A percentile compares a stretch with the other conserved stretches of the same genome.
phyloP scores from a whole-genome alignment of 2,888 invertebrate species.

The Tineola bisselliella region DNA sequence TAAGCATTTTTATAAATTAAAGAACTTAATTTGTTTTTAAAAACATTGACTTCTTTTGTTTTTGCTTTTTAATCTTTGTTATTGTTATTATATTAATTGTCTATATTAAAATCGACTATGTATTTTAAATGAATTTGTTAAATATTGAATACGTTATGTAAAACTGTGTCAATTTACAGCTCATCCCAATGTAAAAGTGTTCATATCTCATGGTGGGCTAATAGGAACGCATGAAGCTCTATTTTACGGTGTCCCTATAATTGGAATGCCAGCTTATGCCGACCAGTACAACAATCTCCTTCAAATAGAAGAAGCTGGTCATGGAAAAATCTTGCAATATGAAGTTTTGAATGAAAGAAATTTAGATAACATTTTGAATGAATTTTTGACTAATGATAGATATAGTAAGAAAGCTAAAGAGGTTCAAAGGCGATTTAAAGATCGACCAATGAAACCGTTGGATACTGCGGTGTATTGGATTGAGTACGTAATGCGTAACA shows the following conservation, averaged over 20 bases:
- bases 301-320: conserved; percentile 44
- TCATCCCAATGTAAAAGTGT: conserved; percentile 67
- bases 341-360: conserved; percentile 47
- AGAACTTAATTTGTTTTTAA: too few relatives aligned
- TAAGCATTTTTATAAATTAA: too few relatives aligned
- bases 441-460: conserved; percentile 58
- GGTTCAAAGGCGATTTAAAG: conserved; percentile 55
- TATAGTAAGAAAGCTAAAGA: conserved; percentile 39
- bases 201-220: conserved; percentile 74
- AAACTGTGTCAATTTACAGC: conserved; percentile 34
- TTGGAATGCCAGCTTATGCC: conserved; percentile 59
- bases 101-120: too few relatives aligned
- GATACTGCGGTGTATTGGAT: conserved; percentile 66
- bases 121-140: too few relatives aligned
- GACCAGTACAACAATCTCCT: conserved; percentile 63
- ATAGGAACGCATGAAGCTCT: conserved; percentile 72
- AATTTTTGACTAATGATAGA: conserved; percentile 44
- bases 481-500: conserved; percentile 65
- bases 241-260: conserved; percentile 67
- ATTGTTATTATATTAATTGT: too few relatives aligned
- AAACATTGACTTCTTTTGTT: too few relatives aligned
- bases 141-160: too few relatives aligned
- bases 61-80: too few relatives aligned
- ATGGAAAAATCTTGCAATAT: conserved; percentile 48
- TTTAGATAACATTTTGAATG: conserved; percentile 33